Base-by-base conservation (phyloP, 64 coral and sea anemone genomes). In the Pocillopora verrucosa region DNA sequence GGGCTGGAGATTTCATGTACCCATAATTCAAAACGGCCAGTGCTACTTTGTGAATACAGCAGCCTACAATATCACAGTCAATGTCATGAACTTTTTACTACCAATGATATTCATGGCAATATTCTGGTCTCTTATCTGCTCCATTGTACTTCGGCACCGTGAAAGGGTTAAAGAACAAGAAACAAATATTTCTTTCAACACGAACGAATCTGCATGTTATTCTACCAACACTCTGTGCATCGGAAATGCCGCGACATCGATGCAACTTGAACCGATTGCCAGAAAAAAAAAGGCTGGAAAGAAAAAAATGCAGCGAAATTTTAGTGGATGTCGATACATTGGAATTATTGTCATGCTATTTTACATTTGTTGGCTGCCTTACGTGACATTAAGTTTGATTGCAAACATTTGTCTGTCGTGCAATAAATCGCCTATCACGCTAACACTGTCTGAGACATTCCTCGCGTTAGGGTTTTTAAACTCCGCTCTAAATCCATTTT, bases 91-190 rank as follows among this genome's bases (percentile, higher is more conserved):
- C 24, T 96, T 96, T 20, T 59, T 96, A 26, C 62, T 96, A 41
- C 94, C 94, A 6, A 89, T 93, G 91, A 51, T 96, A 20, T 96
- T 96, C 34, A 96, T 96, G 94, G 87, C 87, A 2, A 87, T 96
- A 35, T 93, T 92, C 37, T 96, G 94, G 94, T 89, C 82, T 11
- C 67, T 89, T 37, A 96, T 96, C 72, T 96, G 89, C 73, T 56
- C 84, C 13, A 96, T 96, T 12, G 90, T 91, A 17, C 61, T 77
- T 35, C 92, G 62, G 9, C 94, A 96, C 58, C 80, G 82, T 13
- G 70, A 90, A 26, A 86, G 91, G n/a, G 94, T 96, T 3, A 86
- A 72, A 26, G 79, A 80, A 51, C 65, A 93, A 13, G 91, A 92
- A 15, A 88, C 76, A 24, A 90, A 88, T 72, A 72, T 93, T 0